Evolutionary conservation across 2,113 vertebrate species (phyloP), one percentile per base, ranked within the genome.

Genomic region (Pica pica): DNA sequence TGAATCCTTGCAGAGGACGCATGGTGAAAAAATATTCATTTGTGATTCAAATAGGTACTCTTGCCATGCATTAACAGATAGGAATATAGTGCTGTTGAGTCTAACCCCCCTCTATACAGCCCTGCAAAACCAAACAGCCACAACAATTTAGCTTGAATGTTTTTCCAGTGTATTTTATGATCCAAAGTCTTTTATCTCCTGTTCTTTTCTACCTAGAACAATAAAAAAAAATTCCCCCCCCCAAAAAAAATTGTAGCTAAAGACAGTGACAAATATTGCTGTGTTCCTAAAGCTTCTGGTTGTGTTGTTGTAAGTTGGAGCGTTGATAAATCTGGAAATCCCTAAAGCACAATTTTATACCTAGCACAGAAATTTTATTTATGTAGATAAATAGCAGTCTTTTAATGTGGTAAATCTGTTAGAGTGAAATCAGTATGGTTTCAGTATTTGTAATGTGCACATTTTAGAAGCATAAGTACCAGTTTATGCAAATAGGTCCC

Each of bases 401-500:
- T 88, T 85, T 77, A 89, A 93, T 80, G 53, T 4, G 10, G 27
- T 81, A 95, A 87, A 91, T 95, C 46, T 91, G 56, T 73, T 91
- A 67, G 47, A 90, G 44, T 78, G 52, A 87, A 94, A 89, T 73
- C 6, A 9, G n/a, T 73, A 59, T 63, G 47, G 47, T 83, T 94
- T 95, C 67, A 73, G 59, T 81, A 59, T 79, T 75, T 92, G 28
- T 86, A 94, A 87, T 90, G 59, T 57, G 75, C 94, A 33, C 44
- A 63, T 96, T 96, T 96, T 73, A 53, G 59, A 71, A 73, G 37
- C 8, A 0, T 75, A 94, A 94, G 73, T 91, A 83, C 37, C 28
- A 53, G n/a, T 87, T 96, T 95, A 94, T 96, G 96, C 87, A 95
- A 96, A 96, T 96, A 85, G 13, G 46, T 91, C 89, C 70, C 86